Percentiles rank a stretch among this genome's conserved stretches.
phyloP scores from a whole-genome alignment of 2,797 vertebrate species.

The Eulemur mongoz region DNA sequence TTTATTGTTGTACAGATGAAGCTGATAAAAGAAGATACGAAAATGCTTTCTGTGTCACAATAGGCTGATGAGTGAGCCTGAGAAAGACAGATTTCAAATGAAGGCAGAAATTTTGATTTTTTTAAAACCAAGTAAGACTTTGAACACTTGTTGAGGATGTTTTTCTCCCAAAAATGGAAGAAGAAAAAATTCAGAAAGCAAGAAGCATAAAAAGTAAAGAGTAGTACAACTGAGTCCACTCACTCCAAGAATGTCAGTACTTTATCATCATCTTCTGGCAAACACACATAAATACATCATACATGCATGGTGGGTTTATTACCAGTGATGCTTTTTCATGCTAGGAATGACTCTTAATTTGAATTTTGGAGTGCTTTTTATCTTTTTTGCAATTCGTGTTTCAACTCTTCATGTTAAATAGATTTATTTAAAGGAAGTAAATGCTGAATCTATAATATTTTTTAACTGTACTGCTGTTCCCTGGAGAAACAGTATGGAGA shows the following conservation, averaged over 20 bases:
- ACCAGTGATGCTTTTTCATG: background rate
- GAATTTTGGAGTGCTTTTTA: background rate
- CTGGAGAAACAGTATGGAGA: background rate
- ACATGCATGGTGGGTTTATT: background rate
- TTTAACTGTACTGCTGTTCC: background rate
- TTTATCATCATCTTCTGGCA: constrained; percentile 8
- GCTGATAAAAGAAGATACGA: constrained; percentile 54
- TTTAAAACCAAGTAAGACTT: constrained; percentile 31
- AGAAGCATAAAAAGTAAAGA: constrained; percentile 1
- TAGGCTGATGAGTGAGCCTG: constrained; percentile 51
- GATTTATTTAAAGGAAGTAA: constrained; percentile 38
- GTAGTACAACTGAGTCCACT: background rate
- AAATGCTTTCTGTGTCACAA: background rate
- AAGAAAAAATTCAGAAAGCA: constrained; percentile 49
- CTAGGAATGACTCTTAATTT: constrained; percentile 51
- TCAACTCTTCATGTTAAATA: background rate
- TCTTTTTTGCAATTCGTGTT: background rate
- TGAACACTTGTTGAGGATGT: constrained; percentile 19
- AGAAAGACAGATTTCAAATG: constrained; percentile 29
- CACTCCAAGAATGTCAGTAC: constrained; percentile 20
- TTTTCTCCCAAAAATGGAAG: constrained; percentile 65
- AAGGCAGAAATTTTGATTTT: background rate
- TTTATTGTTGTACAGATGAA: constrained; percentile 53
- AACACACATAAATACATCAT: background rate
- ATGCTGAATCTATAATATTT: background rate